Base-by-base conservation (phyloP, 2,113 vertebrate species). In the Dolichotis patagonum region DNA sequence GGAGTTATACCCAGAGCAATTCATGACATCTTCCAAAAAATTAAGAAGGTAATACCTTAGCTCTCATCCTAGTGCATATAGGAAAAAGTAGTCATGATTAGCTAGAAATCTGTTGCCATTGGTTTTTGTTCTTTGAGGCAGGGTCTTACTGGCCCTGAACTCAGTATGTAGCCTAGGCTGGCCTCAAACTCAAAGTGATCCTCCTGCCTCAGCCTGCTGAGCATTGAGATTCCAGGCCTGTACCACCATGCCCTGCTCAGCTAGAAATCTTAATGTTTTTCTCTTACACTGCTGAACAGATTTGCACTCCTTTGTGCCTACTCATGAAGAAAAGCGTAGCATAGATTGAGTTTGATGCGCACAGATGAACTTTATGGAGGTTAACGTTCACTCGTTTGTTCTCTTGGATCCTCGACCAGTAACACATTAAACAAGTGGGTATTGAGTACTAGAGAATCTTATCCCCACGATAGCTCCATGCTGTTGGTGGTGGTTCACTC, bases 1-100 rank as follows among this genome's bases (percentile, higher is more conserved):
- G 99, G 99, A 63, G 99, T 99, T 65, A 99, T 99, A 52, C 99
- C 99, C 7, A 98, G 99, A 52, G 99, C 99, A 85, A 98, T 99
- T 98, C 98, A 99, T 26, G 99, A 99, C 35, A 98, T 99, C 78
- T 99, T 99, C 98, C 98, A 99, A 91, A 99, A 99, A 17, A 99
- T 99, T 95, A 99, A 99, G 96, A 99, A 98, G 88, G 99, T 99
- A 97, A 98, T 75, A 62, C 56, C 82, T 96, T 60, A 41, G 7
- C 58, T 90, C 77, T 54, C 85, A 32, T 93, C 63, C 83, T 91
- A 26, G 56, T 19, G 26, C 6, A 41, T 81, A 32, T 52, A 75
- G 35, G 38, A 60, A 32, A 75, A 96, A 52, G 17, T 89, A 43
- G 20, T 75, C 30, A 46, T 78, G 67, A 52, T 9, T 41, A 30